Evolutionary conservation across 2,888 invertebrate genomes (phyloP), one percentile per base, ranked within the genome.

Genomic region (Pristionchus japonicus): DNA sequence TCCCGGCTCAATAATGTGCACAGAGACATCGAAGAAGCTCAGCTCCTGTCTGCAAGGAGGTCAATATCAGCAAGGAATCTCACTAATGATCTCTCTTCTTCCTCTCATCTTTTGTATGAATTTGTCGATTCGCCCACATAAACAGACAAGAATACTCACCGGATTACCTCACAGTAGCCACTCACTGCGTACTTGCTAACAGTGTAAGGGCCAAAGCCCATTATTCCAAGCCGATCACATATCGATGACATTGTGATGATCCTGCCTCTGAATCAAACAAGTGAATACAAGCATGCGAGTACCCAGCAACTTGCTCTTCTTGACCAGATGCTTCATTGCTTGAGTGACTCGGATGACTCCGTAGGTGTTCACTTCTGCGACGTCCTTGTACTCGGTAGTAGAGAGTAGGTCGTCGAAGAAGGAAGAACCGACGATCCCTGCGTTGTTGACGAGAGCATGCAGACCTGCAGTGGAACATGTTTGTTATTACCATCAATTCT

Each of bases 351-450:
- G 89, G 13, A 95, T 93, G 6, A 95, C 93, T 7, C 95, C 95
- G 88, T 92, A 93, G 7, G 94, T 88, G 90, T 95, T 95, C 52
- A 92, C 91, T 82, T 91, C 90, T 13, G 88, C 88, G 11, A 86
- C 87, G 67, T 89, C 43, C 20, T 77, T 83, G 91, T 94, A 95
- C 82, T 95, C 94, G 3, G 93, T 92, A 1, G 93, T 88, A 0
- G 91, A 89, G 15, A 94, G 90, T 92, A 94, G 95, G 89, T 95
- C 95, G 47, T 93, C 92, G 1, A 92, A 92, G n/a, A 94, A 93
- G 15, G 92, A 89, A 20, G 91, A 90, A 31, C 93, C 92, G 7
- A 91, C 91, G 61, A 93, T 91, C 87, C 94, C 94, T 0, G 94
- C 94, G 86, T 94, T 94, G 89, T 94, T 94, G 57, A 94, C 93